Base-by-base conservation (phyloP, 1,140 invertebrate species). In the Heliconius hermathena region DNA sequence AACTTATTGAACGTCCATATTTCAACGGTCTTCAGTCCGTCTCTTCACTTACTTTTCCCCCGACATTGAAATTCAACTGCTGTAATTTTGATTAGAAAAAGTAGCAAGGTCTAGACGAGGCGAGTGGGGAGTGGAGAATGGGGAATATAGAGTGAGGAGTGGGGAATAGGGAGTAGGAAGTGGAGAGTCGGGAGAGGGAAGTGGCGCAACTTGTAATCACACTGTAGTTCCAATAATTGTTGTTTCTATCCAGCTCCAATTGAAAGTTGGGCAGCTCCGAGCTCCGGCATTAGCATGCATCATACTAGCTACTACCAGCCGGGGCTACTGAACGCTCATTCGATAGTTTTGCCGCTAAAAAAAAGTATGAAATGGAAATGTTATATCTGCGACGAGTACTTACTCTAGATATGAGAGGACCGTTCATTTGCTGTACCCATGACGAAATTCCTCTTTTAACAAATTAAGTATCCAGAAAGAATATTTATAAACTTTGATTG, bases 241-340 rank as follows among this genome's bases (percentile, higher is more conserved):
- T 76, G 74, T 76, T 76, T 41, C 74, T 26, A 70, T 76, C 54
- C 74, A 76, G 74, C 57, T 66, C 20, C 74, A 70, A 46, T 70
- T 70, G 74, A 70, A 75, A 76, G 57, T 76, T 70, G 38, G 74
- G 29, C 73, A 60, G 49, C 20, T 57, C 33, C 38, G 49, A 26
- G 60, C 74, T 2, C 54, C 36, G 16, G 36, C n/a, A 66, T 75
- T 66, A 76, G 18, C 74, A 76, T 76, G 74, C 60, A 46, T 71
- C 74, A 38, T 75, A 38, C 54, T 46, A 5, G 41, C 41, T 13
- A 5, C 60, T 54, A n/a, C n/a, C n/a, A 54, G n/a, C 3, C 13
- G 9, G 22, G 3, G 9, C 3, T 66, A 29, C 60, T 74, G 52
- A 41, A 66, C 33, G 74, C 54, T 60, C 54, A 41, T 57, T 74